Base-by-base conservation (phyloP, 2,888 invertebrate species). In the Sinohyriopsis cumingii region DNA sequence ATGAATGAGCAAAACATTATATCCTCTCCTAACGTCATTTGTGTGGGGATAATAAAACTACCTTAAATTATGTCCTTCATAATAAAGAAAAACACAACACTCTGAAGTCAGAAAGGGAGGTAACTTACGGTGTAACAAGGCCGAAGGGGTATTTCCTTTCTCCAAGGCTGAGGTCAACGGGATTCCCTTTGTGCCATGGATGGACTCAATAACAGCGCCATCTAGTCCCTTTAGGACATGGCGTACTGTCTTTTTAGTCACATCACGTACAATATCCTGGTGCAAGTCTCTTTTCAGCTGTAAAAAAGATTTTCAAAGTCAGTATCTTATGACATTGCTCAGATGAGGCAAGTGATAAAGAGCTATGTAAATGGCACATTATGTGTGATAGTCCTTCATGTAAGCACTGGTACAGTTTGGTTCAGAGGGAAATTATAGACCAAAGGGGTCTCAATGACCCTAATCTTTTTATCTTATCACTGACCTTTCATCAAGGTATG, bases 241-340 rank as follows among this genome's bases (percentile, higher is more conserved):
- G 53, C 80, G 76, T 15, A 86, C 86, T 7, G 85, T 86, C 67
- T 84, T 83, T 61, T 77, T 80, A 0, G 85, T 82, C 7, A 87
- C 86, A 65, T 84, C 83, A 45, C 79, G 76, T 9, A 86, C 84
- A 63, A 87, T 86, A 60, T 85, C 84, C 6, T 74, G 71, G 20
- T 82, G 70, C 45, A 87, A 66, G 56, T 88, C 87, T 60, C 73
- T 75, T 71, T 87, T 86, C 63, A 85, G 68, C 88, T 88, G 79
- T 6, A 74, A 72, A n/a, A 65, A 64, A 62, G 57, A 7, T 55
- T 18, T 28, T 55, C n/a, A n/a, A 33, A 28, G 56, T 19, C n/a
- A 15, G 22, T 15, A n/a, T 66, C 18, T 59, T 57, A 57, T 24
- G 19, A 28, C 53, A 55, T 18, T 2, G 6, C 6, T 55, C 18